Evolutionary conservation across 2,797 vertebrate genomes (phyloP).

Genomic region (Mycteria americana): DNA sequence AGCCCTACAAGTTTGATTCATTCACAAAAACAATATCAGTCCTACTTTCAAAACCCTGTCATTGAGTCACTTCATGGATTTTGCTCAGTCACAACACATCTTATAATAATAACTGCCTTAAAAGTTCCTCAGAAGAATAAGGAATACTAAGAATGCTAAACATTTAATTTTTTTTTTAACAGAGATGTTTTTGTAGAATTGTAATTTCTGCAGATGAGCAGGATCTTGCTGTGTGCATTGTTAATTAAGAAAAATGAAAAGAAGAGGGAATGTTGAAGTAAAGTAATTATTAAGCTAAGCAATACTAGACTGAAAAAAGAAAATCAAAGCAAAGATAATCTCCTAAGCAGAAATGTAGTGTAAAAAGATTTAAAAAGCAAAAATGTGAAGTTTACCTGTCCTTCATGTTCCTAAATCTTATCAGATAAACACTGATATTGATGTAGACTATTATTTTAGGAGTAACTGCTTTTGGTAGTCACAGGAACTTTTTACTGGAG

Average conservation of each 20-base stretch:
- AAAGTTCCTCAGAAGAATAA: not conserved
- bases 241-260: not conserved
- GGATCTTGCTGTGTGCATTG: not conserved
- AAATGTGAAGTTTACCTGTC: not conserved
- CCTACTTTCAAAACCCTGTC: not conserved
- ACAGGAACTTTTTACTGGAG: not conserved
- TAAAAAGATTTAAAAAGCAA: not conserved
- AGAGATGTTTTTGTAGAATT: not conserved
- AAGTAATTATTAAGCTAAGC: not conserved
- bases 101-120: not conserved
- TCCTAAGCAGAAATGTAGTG: not conserved
- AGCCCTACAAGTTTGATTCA: not conserved
- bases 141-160: not conserved
- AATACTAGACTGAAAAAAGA: not conserved
- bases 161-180: not conserved
- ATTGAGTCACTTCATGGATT: not conserved
- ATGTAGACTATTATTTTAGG: not conserved
- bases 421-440: not conserved
- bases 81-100: not conserved
- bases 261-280: not conserved
- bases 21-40: not conserved
- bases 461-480: not conserved
- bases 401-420: not conserved
- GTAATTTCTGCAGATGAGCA: not conserved
- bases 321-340: not conserved